Conservation (phyloP, 1,140 invertebrate species). For the Battus philenor region DNA sequence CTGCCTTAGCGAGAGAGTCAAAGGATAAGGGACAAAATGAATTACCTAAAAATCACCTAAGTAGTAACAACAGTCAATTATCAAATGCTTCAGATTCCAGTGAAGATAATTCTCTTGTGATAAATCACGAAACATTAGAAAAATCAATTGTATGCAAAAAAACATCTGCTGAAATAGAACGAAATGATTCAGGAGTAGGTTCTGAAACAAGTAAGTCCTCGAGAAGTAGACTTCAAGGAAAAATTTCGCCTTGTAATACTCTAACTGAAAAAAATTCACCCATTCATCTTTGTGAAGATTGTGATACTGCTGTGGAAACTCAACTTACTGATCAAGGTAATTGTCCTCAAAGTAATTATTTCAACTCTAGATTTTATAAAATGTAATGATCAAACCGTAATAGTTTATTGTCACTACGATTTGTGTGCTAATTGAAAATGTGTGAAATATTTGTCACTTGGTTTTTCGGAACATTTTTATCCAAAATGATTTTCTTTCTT, state of each 20-base stretch:
- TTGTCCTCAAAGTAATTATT: conserved; percentile 16
- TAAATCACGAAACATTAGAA: conserved; percentile 75
- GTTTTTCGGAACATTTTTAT: conserved; percentile 11
- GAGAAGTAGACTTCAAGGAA: conserved; percentile 81
- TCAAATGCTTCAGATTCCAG: conserved; percentile 81
- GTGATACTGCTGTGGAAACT: conserved; percentile 83
- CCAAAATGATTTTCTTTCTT: conserved; percentile 25
- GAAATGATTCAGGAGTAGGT: conserved; percentile 95
- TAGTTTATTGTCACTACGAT: no score
- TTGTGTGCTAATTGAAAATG: no score
- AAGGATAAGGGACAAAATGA: conserved; percentile 74
- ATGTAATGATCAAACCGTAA: no score
- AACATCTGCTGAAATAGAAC: conserved; percentile 83
- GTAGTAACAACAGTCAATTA: conserved; percentile 76
- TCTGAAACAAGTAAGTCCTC: conserved; percentile 94
- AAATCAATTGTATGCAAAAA: conserved; percentile 74
- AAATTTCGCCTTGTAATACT: conserved; percentile 62
- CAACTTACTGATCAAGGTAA: conserved; percentile 80
- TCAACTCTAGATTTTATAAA: no score
- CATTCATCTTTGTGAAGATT: conserved; percentile 85
- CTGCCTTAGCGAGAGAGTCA: conserved; percentile 75
- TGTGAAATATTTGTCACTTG: no score
- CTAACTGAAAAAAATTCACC: conserved; percentile 65
- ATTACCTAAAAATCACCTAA: conserved; percentile 74
- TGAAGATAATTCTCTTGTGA: conserved; percentile 81